Conservation (phyloP, 2,797 vertebrate genomes). For the Crocodylus rhombifer region DNA sequence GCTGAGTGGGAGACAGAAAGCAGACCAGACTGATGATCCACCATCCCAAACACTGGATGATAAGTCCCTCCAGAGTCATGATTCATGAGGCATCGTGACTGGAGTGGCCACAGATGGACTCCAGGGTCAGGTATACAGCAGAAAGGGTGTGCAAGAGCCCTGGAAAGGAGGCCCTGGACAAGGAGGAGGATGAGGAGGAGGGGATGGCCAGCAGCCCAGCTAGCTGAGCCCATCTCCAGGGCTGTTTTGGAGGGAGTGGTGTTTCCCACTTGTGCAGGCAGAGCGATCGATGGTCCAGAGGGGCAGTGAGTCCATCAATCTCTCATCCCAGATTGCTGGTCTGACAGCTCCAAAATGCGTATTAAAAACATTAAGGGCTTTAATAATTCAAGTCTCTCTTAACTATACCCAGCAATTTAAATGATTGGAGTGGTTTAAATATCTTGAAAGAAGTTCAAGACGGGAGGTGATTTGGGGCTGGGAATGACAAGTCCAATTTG, state of each 20-base stretch:
- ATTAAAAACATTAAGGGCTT: conserved; percentile 76
- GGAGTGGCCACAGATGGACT: neutral
- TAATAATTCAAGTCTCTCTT: conserved; percentile 79
- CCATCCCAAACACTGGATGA: neutral
- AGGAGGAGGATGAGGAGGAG: neutral
- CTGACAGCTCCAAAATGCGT: conserved; percentile 77
- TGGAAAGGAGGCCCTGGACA: neutral
- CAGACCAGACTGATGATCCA: neutral
- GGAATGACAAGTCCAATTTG: conserved; percentile 56
- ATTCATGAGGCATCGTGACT: too few relatives aligned
- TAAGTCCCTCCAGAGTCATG: neutral
- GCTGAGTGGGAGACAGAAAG: neutral
- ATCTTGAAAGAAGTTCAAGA: conserved; percentile 74
- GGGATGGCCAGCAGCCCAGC: neutral
- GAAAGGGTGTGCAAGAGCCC: neutral
- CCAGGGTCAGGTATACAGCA: neutral
- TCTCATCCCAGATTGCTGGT: conserved; percentile 65
- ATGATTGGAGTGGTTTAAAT: conserved; percentile 78
- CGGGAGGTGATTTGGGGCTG: conserved; percentile 61
- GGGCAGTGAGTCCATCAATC: conserved; percentile 71
- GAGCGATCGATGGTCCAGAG: neutral
- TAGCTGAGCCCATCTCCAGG: neutral
- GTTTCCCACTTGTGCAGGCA: neutral
- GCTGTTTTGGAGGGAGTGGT: neutral
- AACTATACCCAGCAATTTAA: conserved; percentile 76